Evolutionary conservation across 2,113 vertebrate species (phyloP), one percentile per base, ranked within the genome.

Genomic region (Clarias macrocephalus): DNA sequence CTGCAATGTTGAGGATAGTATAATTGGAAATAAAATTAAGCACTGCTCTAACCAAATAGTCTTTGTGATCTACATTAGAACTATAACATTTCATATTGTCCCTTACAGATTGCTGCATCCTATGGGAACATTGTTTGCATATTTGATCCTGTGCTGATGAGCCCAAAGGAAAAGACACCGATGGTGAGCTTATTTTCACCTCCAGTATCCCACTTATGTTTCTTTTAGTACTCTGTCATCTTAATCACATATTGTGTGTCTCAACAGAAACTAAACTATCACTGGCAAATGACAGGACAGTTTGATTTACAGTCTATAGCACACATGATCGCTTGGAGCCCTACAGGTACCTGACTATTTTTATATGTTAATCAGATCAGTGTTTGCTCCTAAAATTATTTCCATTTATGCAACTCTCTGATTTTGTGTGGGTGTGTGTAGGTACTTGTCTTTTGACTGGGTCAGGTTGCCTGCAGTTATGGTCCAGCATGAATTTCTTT

Each of bases 211-310:
- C 48, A 87, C 2, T 66, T 25, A 16, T 56, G 37, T 56, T 73
- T 7, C 48, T 73, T 63, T 23, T 79, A 7, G 42, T 9, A 9
- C 33, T 42, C 19, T 56, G 15, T n/a, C 21, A 33, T 33, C 13
- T 54, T 33, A 81, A 13, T 87, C 16, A 33, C 54, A 90, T 66
- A 83, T 66, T 88, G 92, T 93, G 16, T 16, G 42, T 56, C 48
- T 72, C 25, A n/a, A 89, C 94, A 99, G 97, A 95, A 93, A 13
- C 90, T 94, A 75, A 96, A 93, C 89, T 96, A 93, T 91, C 98
- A 99, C n/a, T 99, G 98, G 98, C 97, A 99, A 92, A 98, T 98
- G 91, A 97, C 94, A 86, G 97, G 97, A 60, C 98, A 99, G 77
- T 96, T 99, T 93, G 93, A 94, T 88, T 91, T 99, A 89, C 95